These are phyloP conservation scores for Caradrina kadenii DNA, from an alignment of 2,888 invertebrate species.

Conservation along the genomic window DNA sequence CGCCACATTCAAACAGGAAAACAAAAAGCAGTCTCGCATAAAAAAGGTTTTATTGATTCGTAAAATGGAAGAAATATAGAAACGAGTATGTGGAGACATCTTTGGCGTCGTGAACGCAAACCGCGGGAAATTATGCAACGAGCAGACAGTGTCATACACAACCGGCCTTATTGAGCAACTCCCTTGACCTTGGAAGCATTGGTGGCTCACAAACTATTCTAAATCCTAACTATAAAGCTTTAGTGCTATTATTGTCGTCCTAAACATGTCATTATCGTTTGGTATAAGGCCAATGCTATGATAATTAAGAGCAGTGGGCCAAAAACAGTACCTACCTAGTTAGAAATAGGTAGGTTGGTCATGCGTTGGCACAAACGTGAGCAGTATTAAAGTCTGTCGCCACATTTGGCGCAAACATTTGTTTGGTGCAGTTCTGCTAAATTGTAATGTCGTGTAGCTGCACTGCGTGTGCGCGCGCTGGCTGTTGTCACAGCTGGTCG, in stretches of 20 bases:
- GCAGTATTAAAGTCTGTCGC: slow-evolving; percentile 59
- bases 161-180: slow-evolving; percentile 82
- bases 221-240: slow-evolving; percentile 70
- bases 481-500: slow-evolving; percentile 54
- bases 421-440: slow-evolving; percentile 57
- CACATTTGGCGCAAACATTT: slow-evolving; percentile 68
- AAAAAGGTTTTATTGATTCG: slow-evolving; percentile 41
- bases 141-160: slow-evolving; percentile 69
- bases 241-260: slow-evolving; percentile 79
- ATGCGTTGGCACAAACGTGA: slow-evolving; percentile 67
- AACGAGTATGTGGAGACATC: slow-evolving; percentile 45
- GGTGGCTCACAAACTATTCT: slow-evolving; percentile 66
- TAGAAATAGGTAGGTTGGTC: slow-evolving; percentile 69
- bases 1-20: slow-evolving; percentile 29
- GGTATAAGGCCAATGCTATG: slow-evolving; percentile 86
- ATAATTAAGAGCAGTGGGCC: slow-evolving; percentile 86
- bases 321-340: slow-evolving; percentile 79
- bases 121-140: slow-evolving; percentile 81
- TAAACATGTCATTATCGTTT: slow-evolving; percentile 81
- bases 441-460: slow-evolving; percentile 37
- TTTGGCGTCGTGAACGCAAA: slow-evolving; percentile 57
- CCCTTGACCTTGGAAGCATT: slow-evolving; percentile 81
- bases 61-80: slow-evolving; percentile 33
- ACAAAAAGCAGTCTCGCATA: slow-evolving; percentile 32
- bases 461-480: slow-evolving; percentile 13